Base-by-base conservation (phyloP, 2,888 invertebrate species). In the Plagodis pulveraria region DNA sequence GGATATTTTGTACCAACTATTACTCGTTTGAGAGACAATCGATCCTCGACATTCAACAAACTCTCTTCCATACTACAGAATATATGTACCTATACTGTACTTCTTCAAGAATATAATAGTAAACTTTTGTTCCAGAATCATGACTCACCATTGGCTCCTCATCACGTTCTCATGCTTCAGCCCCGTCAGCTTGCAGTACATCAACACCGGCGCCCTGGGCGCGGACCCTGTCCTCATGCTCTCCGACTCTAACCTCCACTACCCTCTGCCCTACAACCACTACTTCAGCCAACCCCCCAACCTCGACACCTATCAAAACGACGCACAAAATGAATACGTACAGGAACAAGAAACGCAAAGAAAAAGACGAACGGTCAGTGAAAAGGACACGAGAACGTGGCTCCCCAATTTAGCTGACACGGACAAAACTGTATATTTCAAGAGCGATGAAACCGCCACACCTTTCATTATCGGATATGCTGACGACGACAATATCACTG, bases 61-160 rank as follows among this genome's bases (percentile, higher is more conserved):
- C 22, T 4, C 22, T 22, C 22, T 22, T 22, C 22, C 22, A 22
- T 22, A 22, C 22, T 22, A 22, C 4, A 22, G 22, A 22, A 22
- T 22, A 22, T 22, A 22, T 22, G 22, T 22, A 22, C 22, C 1
- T 22, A 22, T 22, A 22, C 22, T 22, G 22, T 8, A 11, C 6
- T 44, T 12, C 11, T 1, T 12, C 8, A 44, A 8, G 5, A 12
- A 44, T 36, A 5, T 8, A 38, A 12, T 12, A 11, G 42, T 12
- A 42, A 42, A 7, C 11, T 42, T 46, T 47, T 50, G 62, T 87
- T 85, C 12, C 89, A 90, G 91, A 83, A 87, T 43, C 67, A 92
- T 92, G 91, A 76, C 81, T 50, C 80, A 80, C 71, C 86, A 83
- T 59, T 87, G 86, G 88, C 79, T 91, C 40, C 76, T 91, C 65